Base-by-base conservation (phyloP, 1,140 invertebrate genomes). In the Saccostrea glomerata region DNA sequence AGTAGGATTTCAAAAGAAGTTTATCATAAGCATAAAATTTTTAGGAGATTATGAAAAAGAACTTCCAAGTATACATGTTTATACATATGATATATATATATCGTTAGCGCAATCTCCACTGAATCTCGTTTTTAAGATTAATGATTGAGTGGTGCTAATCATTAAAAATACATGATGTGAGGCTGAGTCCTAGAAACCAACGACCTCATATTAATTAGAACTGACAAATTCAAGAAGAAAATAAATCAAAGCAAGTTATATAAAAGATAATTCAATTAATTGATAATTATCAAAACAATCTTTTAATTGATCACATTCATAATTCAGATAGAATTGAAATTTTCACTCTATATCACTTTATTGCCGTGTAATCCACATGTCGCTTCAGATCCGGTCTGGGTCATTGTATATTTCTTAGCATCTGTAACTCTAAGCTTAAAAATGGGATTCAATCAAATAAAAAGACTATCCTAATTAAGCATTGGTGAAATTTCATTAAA, bases 301-400 rank as follows among this genome's bases (percentile, higher is more conserved):
- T 77, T 30, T 77, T 77, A 13, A 77, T 77, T 77, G 70, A 77
- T 77, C 70, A 77, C 70, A 77, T 77, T 77, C 70, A 77, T 77
- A 77, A 77, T 77, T 77, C 70, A 77, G 30, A 4, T 5, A 13
- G 25, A 77, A 15, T 36, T 30, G 70, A 12, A 77, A 25, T 9
- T 77, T 73, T 36, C 23, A 17, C 13, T 77, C 25, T 30, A 25
- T 66, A 17, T 77, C 30, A 77, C 25, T 23, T 77, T 11, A 77
- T 77, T 36, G 23, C 70, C 30, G 9, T 12, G 70, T 15, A 77
- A 77, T 30, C 25, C 15, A 25, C 7, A 36, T 77, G 23, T 77
- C 11, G 15, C 30, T 36, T 20, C 20, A 30, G 25, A 30, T 77
- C 30, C 25, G 25, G 70, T 77, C 15, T 77, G 70, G 25, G 23